These are phyloP conservation scores for Tor tambroides DNA, from an alignment of 2,113 vertebrate species.

Conservation along the genomic window DNA sequence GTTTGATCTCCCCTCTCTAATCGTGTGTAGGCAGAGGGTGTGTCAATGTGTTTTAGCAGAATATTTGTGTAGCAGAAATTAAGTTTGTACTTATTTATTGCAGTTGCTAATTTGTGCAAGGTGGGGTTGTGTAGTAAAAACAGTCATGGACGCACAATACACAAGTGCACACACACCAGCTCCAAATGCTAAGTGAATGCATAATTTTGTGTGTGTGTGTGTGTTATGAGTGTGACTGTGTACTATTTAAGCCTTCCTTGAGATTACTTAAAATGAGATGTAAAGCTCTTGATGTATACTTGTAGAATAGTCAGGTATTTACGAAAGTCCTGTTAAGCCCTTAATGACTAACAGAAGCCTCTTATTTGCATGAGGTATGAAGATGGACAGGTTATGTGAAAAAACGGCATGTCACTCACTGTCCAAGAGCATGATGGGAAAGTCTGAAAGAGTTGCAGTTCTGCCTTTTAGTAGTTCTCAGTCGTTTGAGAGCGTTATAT, in stretches of 20 bases:
- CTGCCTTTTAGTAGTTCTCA: background rate
- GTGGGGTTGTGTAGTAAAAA: conserved; percentile 58
- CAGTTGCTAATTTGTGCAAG: conserved; percentile 61
- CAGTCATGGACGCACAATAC: conserved; percentile 63
- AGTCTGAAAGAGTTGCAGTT: background rate
- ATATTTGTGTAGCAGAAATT: conserved; percentile 62
- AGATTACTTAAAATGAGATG: conserved; percentile 2
- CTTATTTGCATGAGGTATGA: background rate
- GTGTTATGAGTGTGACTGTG: background rate
- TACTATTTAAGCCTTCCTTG: background rate
- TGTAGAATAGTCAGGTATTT: background rate
- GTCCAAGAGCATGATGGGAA: background rate
- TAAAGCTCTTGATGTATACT: conserved; percentile 11
- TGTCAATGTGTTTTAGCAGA: conserved; percentile 55
- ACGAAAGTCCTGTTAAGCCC: background rate
- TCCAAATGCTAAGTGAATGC: background rate
- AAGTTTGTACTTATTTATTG: conserved; percentile 49
- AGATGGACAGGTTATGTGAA: conserved; percentile 10
- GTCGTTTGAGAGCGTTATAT: background rate
- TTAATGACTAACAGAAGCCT: conserved; percentile 18
- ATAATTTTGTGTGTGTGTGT: background rate
- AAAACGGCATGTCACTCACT: background rate
- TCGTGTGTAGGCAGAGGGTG: conserved; percentile 56
- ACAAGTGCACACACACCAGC: conserved; percentile 37
- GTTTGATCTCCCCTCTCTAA: conserved; percentile 12